Conservation (phyloP, 2,113 vertebrate genomes). For the Leucoraja erinaceus region DNA sequence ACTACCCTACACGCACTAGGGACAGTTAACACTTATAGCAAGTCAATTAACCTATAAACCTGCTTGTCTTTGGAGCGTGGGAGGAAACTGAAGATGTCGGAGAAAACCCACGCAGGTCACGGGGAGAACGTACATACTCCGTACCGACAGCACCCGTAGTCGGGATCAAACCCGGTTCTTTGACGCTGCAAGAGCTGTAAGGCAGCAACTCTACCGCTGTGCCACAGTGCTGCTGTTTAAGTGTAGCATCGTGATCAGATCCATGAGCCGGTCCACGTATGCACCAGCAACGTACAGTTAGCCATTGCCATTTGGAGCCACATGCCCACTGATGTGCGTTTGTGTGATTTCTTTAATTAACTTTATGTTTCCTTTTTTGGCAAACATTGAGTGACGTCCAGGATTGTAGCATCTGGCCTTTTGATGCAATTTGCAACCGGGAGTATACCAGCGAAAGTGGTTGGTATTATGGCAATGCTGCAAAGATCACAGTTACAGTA, state of each 20-base stretch:
- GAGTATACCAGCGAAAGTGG: neutral
- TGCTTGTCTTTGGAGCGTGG: too few relatives aligned
- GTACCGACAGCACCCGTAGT: too few relatives aligned
- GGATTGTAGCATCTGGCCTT: neutral
- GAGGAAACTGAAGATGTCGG: too few relatives aligned
- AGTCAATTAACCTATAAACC: too few relatives aligned
- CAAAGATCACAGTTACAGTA: constrained; percentile 17
- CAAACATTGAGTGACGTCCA: neutral
- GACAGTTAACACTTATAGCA: too few relatives aligned
- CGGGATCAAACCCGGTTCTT: too few relatives aligned
- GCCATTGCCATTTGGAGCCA: constrained; percentile 12
- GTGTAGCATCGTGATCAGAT: neutral
- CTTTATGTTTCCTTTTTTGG: neutral
- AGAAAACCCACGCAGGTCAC: too few relatives aligned
- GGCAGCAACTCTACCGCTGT: too few relatives aligned
- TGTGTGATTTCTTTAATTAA: constrained; percentile 19
- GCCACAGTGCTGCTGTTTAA: neutral
- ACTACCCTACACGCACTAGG: too few relatives aligned
- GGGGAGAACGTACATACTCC: too few relatives aligned
- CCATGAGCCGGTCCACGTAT: neutral
- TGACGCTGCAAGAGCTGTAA: too few relatives aligned
- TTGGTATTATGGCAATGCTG: neutral
- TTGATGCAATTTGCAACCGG: neutral
- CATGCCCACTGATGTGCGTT: neutral
- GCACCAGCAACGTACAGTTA: neutral